Percentiles rank a stretch among this genome's conserved stretches.
Conservation (phyloP, 1,140 invertebrate genomes). For the Doryteuthis pealeii region DNA sequence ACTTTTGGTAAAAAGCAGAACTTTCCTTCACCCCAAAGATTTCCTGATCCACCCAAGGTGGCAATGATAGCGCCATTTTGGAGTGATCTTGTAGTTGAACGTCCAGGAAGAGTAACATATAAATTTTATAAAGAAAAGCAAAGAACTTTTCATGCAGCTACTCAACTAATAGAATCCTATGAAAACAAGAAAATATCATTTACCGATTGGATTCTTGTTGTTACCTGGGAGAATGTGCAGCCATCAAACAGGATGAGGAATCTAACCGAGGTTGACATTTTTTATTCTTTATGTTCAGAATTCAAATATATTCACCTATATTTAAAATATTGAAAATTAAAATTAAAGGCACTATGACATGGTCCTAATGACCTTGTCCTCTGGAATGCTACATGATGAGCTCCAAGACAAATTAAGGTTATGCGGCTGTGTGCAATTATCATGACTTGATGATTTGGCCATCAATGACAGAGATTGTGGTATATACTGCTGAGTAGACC, state of each 20-base stretch:
- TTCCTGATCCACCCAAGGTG: neutral
- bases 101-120: neutral
- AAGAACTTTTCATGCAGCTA: neutral
- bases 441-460: too few species aligned
- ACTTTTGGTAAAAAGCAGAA: neutral
- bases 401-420: too few species aligned
- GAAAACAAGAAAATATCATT: neutral
- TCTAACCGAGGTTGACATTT: neutral
- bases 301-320: too few species aligned
- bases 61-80: slow-evolving; percentile 7
- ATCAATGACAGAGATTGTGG: too few species aligned
- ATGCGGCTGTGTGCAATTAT: too few species aligned
- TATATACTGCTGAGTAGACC: too few species aligned
- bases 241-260: neutral
- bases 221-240: slow-evolving; percentile 3
- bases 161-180: neutral
- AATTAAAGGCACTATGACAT: too few species aligned
- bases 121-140: neutral
- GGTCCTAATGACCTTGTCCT: too few species aligned
- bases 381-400: too few species aligned
- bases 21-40: slow-evolving; percentile 2
- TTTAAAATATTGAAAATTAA: too few species aligned
- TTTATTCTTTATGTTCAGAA: neutral
- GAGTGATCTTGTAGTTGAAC: neutral
- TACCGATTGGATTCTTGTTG: neutral